These are phyloP conservation scores for Sebastes hubbsi DNA, from an alignment of 2,797 vertebrate species.

Conservation along the genomic window DNA sequence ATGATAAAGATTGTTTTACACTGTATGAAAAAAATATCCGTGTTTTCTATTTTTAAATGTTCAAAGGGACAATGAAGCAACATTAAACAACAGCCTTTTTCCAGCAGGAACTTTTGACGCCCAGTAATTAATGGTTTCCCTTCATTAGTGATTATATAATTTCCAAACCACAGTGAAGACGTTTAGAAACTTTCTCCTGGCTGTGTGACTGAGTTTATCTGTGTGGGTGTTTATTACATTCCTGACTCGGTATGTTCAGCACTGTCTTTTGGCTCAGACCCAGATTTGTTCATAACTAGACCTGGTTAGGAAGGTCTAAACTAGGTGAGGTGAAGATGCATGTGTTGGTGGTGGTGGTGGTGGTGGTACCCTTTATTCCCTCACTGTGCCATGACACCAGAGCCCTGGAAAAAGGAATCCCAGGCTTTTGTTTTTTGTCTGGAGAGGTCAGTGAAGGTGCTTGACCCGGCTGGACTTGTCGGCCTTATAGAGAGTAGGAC, in stretches of 20 bases:
- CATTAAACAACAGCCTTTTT: not conserved
- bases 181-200: not conserved
- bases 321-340: conserved; percentile 2
- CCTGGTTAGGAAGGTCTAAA: conserved; percentile 17
- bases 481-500: conserved; percentile 51
- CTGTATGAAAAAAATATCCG: not conserved
- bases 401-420: conserved; percentile 49
- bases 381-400: conserved; percentile 41
- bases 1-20: not conserved
- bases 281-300: conserved; percentile 49
- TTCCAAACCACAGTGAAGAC: conserved; percentile 18
- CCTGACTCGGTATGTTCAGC: conserved; percentile 35
- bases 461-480: conserved; percentile 71
- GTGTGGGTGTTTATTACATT: conserved; percentile 60
- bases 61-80: not conserved
- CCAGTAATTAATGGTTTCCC: not conserved
- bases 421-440: conserved; percentile 39
- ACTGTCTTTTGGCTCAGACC: conserved; percentile 51
- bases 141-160: conserved; percentile 30
- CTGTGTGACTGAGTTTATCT: not conserved
- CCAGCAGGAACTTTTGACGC: not conserved
- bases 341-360: not conserved
- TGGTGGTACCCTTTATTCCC: not conserved
- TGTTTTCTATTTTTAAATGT: not conserved
- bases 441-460: conserved; percentile 69